phyloP scores from a whole-genome alignment of 2,888 invertebrate species.

The Chaetoderma sp. region DNA sequence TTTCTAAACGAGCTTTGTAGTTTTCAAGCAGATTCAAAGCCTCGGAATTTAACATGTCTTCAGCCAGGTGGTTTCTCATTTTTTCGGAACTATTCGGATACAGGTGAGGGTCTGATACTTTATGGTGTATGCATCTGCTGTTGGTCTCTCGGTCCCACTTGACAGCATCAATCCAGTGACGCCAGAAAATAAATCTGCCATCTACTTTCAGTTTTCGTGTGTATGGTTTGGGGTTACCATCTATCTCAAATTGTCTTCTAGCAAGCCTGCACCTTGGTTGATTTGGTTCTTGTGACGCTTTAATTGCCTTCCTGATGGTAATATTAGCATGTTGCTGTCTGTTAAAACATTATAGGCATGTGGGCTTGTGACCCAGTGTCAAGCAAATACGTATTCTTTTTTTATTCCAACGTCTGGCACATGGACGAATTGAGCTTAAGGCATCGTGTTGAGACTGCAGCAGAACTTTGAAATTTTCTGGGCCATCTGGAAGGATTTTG shows the following conservation, averaged over 20 bases:
- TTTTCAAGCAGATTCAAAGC: conserved; percentile 22
- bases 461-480: background rate
- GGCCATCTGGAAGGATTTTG: conserved; percentile 9
- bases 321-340: conserved; percentile 10
- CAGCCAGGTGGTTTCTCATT: conserved; percentile 30
- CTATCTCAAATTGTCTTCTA: conserved; percentile 9
- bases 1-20: background rate
- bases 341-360: conserved; percentile 7
- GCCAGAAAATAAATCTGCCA: conserved; percentile 20
- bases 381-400: conserved; percentile 15
- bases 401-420: conserved; percentile 11
- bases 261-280: conserved; percentile 10
- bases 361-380: conserved; percentile 8
- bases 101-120: conserved; percentile 20
- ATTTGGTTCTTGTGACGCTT: conserved; percentile 10
- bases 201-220: conserved; percentile 9
- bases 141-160: conserved; percentile 16
- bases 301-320: conserved; percentile 17
- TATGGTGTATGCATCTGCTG: conserved; percentile 12
- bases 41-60: conserved; percentile 19
- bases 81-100: conserved; percentile 24
- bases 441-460: conserved; percentile 12
- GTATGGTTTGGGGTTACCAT: too few relatives aligned
- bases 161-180: conserved; percentile 20
- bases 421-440: background rate